These are phyloP conservation scores for Tiphia femorata DNA, from an alignment of 2,888 invertebrate species.

Conservation along the genomic window DNA sequence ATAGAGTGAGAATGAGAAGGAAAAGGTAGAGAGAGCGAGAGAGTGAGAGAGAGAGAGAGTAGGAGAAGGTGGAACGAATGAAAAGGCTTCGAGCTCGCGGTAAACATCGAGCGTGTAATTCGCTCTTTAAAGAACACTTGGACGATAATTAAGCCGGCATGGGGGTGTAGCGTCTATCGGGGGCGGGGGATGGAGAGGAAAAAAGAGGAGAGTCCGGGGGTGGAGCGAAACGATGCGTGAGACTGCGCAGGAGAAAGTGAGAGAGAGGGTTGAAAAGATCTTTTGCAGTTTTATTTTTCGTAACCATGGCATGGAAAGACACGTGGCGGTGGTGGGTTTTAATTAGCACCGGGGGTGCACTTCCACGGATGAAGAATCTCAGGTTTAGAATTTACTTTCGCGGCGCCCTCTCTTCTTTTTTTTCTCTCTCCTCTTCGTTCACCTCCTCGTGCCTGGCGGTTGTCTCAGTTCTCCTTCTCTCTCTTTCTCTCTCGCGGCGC, in stretches of 20 bases:
- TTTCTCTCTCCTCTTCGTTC: conserved; percentile 29
- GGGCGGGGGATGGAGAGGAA: conserved; percentile 17
- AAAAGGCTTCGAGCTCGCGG: conserved; percentile 61
- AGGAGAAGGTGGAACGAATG: conserved; percentile 49
- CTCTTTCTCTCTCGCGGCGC: too few relatives aligned
- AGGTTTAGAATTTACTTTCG: conserved; percentile 48
- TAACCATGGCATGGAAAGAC: conserved; percentile 61
- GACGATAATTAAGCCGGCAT: conserved; percentile 62
- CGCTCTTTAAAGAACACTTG: conserved; percentile 68
- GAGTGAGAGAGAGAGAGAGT: conserved; percentile 28
- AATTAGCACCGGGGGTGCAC: conserved; percentile 58
- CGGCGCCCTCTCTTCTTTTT: conserved; percentile 10
- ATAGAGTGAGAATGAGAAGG: conserved; percentile 11
- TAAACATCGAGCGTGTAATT: conserved; percentile 68
- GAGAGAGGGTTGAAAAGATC: conserved; percentile 57
- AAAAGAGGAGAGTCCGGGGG: too few relatives aligned
- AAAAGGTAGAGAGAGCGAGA: conserved; percentile 16
- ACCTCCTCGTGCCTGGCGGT: background rate
- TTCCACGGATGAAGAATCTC: conserved; percentile 50
- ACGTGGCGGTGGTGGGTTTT: conserved; percentile 59
- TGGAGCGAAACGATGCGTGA: too few relatives aligned
- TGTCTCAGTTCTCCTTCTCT: conserved; percentile 2
- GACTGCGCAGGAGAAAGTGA: background rate
- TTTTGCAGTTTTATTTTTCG: conserved; percentile 60
- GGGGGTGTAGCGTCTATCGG: conserved; percentile 28